Evolutionary conservation across 2,113 vertebrate genomes (phyloP).

Genomic region (Chunga burmeisteri): DNA sequence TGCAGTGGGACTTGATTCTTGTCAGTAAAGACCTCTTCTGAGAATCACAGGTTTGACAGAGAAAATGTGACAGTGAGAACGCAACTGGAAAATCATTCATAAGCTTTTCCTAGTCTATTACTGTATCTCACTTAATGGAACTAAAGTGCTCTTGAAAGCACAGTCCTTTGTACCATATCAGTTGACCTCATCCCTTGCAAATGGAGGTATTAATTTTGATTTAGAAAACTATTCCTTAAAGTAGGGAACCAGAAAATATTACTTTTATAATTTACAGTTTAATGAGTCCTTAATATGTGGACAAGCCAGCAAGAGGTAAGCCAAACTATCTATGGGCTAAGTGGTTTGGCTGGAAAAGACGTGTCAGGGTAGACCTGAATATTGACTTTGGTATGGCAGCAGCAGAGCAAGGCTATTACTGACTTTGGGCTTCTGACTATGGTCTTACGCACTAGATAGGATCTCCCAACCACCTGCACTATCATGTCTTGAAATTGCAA

Average conservation of each 20-base stretch:
- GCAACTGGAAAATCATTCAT: slow-evolving; percentile 54
- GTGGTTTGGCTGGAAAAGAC: not conserved
- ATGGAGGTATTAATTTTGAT: slow-evolving; percentile 42
- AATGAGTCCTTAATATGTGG: not conserved
- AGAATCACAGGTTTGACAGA: slow-evolving; percentile 46
- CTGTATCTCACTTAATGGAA: slow-evolving; percentile 37
- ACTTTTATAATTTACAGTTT: not conserved
- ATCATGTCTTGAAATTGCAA: not conserved
- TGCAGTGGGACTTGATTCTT: slow-evolving; percentile 38
- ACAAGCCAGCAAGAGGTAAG: not conserved
- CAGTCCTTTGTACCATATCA: not conserved
- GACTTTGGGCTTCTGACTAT: not conserved
- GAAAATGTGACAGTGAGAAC: slow-evolving; percentile 43
- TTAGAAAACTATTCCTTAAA: not conserved
- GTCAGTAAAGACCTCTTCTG: slow-evolving; percentile 21
- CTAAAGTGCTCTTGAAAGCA: slow-evolving; percentile 47
- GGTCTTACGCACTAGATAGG: not conserved
- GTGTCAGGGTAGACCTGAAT: not conserved
- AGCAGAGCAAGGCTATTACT: not conserved
- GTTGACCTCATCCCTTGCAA: slow-evolving; percentile 22
- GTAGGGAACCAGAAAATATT: not conserved
- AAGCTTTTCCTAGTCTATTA: slow-evolving; percentile 23
- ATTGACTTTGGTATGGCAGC: not conserved
- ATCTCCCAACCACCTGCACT: not conserved
- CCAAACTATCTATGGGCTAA: not conserved